Base-by-base conservation (phyloP, 53 echinoderm and acorn worm species). In the Mesocentrotus franciscanus region DNA sequence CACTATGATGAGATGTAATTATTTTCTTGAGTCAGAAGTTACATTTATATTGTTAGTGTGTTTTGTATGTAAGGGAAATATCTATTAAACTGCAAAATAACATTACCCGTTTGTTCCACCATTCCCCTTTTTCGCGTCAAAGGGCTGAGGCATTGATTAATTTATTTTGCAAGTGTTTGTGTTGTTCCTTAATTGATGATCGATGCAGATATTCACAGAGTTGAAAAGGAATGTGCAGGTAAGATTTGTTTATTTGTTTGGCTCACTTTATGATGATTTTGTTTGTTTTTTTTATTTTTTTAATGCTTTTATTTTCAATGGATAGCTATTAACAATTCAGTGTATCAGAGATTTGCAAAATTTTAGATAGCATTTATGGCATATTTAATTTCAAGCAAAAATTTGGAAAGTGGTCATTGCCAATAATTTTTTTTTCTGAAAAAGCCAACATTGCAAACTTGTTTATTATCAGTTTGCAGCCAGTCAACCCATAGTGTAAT, bases 151-250 rank as follows among this genome's bases (percentile, higher is more conserved):
- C 49, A 49, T 49, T 68, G 24, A 68, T 0, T 5, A 0, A 24
- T 24, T 68, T 68, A 68, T 9, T 68, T 9, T 5, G 24, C 68
- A 68, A 22, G 68, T 68, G 6, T 24, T 24, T 42, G 8, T 42
- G 3, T 42, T 36, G 6, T 84, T 49, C 55, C 85, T 85, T 85
- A 85, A 49, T 56, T 26, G 57, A 49, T 49, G 10, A 8, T 85
- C 85, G 24, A 68, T 64, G 18, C 89, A 98, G 98, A 98, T 95
- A 97, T 98, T 32, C 96, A 98, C 75, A 96, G 96, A 78, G 83
- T 97, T 68, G 97, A 97, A 71, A 98, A 98, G 39, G 97, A 96
- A 74, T 95, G 95, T 85, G 58, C 83, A 97, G 97, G 98, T 98
- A 94, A 96, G 95, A 72, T 42, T 66, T 42, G 60, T 70, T n/a